A percentile compares a stretch with the other conserved stretches of the same genome.
These are phyloP conservation scores for Bombyx mandarina DNA, from an alignment of 1,140 invertebrate species.

Conservation along the genomic window DNA sequence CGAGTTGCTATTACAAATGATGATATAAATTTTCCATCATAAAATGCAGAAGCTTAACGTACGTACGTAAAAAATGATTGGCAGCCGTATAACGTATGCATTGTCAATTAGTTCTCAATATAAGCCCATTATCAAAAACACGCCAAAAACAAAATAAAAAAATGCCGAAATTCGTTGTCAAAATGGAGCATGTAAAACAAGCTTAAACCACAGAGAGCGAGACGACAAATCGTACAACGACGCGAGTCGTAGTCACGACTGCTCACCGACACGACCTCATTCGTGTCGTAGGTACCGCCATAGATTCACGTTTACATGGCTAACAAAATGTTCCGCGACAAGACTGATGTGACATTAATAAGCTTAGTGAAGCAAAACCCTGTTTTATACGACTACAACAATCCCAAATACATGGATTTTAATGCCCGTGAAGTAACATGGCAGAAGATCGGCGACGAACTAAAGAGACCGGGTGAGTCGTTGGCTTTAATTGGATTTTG, in stretches of 20 bases:
- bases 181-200: background rate
- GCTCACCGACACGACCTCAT: conserved; percentile 3
- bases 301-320: background rate
- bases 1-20: too few species aligned
- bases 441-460: conserved; percentile 59
- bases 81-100: too few species aligned
- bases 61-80: too few species aligned
- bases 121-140: too few species aligned
- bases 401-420: conserved; percentile 56
- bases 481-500: conserved; percentile 5
- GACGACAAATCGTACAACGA: conserved; percentile 2
- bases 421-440: conserved; percentile 55
- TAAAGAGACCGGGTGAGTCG: conserved; percentile 45
- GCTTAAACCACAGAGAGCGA: conserved; percentile 1
- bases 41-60: too few species aligned
- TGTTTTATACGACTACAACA: conserved; percentile 45
- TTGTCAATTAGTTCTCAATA: too few species aligned
- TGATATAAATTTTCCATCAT: too few species aligned
- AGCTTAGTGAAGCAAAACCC: conserved; percentile 37
- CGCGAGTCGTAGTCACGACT: background rate
- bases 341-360: conserved; percentile 44
- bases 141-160: too few species aligned
- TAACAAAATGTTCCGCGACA: conserved; percentile 37
- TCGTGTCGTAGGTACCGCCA: too few species aligned
- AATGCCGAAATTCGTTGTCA: background rate